phyloP scores from a whole-genome alignment of 53 echinoderm and acorn worm genomes.

The Zoroaster sp. region DNA sequence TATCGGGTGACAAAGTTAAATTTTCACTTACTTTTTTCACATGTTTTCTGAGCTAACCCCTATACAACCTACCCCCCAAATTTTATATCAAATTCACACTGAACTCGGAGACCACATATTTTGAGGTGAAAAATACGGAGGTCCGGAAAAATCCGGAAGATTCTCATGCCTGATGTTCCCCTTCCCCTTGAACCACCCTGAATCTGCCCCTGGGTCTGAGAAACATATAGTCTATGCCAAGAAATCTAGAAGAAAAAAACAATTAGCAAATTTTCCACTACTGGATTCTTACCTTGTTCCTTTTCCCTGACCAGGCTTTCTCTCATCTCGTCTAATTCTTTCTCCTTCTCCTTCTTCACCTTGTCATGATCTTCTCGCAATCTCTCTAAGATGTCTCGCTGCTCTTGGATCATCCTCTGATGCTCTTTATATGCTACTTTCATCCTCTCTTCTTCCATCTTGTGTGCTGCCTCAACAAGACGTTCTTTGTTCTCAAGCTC shows the following conservation, averaged over 20 bases:
- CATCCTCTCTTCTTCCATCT: constrained; percentile 72
- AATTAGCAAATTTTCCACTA: neutral
- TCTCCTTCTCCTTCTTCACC: constrained; percentile 71
- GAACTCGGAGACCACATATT: too few species aligned
- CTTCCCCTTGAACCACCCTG: too few species aligned
- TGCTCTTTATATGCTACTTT: constrained; percentile 54
- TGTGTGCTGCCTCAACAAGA: constrained; percentile 58
- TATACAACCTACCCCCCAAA: too few species aligned
- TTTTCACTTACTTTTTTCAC: too few species aligned
- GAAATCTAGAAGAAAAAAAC: neutral
- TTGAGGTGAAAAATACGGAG: too few species aligned
- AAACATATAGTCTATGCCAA: too few species aligned
- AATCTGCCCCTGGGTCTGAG: too few species aligned
- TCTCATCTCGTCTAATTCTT: constrained; percentile 72
- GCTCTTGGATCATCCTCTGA: constrained; percentile 78
- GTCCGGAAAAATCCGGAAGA: too few species aligned
- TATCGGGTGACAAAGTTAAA: too few species aligned
- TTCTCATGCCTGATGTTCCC: too few species aligned
- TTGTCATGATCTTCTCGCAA: constrained; percentile 75
- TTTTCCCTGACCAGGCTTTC: constrained; percentile 59
- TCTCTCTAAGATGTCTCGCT: constrained; percentile 64
- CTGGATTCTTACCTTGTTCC: constrained; percentile 54
- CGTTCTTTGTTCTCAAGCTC: constrained; percentile 71
- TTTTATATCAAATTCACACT: too few species aligned
- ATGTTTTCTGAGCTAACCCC: too few species aligned